These are phyloP conservation scores for Astreopora myriophthalma DNA, from an alignment of 64 coral and sea anemone genomes.

Conservation along the genomic window DNA sequence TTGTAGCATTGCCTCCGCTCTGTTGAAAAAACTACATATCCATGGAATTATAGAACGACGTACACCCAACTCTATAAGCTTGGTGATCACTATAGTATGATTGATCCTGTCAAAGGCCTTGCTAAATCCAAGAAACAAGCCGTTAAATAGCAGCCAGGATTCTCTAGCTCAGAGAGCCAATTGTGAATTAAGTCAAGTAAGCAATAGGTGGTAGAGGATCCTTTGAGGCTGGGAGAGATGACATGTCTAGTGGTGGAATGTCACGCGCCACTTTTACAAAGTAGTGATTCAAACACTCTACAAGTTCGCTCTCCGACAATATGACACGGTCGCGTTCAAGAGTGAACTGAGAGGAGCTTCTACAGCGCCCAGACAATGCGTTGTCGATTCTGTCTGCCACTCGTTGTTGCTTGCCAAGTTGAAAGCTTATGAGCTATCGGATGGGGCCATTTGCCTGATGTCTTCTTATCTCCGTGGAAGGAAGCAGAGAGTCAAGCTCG, in stretches of 20 bases:
- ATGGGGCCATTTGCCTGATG: too few species aligned
- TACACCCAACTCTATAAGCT: conserved; percentile 26
- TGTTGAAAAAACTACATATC: neutral
- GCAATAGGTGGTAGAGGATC: conserved; percentile 10
- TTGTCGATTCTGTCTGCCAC: too few species aligned
- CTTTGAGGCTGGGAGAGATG: conserved; percentile 20
- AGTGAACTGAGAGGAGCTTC: too few species aligned
- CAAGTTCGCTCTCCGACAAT: too few species aligned
- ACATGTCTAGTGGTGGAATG: conserved; percentile 30
- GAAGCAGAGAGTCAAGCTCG: too few species aligned
- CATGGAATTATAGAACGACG: neutral
- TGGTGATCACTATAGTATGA: neutral
- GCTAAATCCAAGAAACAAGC: conserved; percentile 44
- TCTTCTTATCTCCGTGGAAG: too few species aligned
- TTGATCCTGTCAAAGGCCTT: conserved; percentile 47
- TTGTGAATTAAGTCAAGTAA: conserved; percentile 36
- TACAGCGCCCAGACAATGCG: too few species aligned
- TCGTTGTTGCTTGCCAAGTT: too few species aligned
- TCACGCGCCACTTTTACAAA: conserved; percentile 1
- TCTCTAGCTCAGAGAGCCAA: conserved; percentile 36
- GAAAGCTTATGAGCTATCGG: too few species aligned
- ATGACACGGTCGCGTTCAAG: too few species aligned
- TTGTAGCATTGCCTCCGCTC: neutral
- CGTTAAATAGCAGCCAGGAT: conserved; percentile 4
- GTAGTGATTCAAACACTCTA: conserved; percentile 26